These are phyloP conservation scores for Diuraphis noxia DNA, from an alignment of 1,140 invertebrate genomes.

Conservation along the genomic window DNA sequence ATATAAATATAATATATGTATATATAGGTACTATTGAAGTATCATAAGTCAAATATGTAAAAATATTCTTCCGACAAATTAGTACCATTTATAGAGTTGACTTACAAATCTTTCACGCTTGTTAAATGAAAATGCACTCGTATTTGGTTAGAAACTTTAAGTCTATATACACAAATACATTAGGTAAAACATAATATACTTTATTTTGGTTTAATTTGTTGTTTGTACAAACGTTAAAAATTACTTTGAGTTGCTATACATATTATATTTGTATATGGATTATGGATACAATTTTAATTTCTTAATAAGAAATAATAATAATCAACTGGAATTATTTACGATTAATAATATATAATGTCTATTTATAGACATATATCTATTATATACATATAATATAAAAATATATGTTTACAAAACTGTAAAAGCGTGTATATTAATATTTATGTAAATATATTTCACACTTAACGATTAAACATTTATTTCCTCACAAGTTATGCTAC, in stretches of 20 bases:
- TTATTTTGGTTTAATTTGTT: neutral
- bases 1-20: neutral
- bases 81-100: neutral
- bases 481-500: too few species aligned
- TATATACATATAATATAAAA: too few species aligned
- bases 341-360: too few species aligned
- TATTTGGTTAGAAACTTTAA: neutral
- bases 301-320: neutral
- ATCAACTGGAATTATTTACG: too few species aligned
- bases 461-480: too few species aligned
- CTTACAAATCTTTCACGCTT: neutral
- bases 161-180: neutral
- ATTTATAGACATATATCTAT: too few species aligned
- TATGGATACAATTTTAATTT: neutral
- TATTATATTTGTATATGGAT: neutral
- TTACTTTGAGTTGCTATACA: neutral
- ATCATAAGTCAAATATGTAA: neutral
- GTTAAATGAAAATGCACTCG: neutral
- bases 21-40: neutral
- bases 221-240: neutral
- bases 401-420: too few species aligned
- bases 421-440: too few species aligned
- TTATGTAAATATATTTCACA: too few species aligned
- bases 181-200: too few species aligned
- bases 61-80: conserved; percentile 9